Percentiles rank a stretch among this genome's conserved stretches.
Conservation (phyloP, 1,140 invertebrate genomes). For the Bombus huntii region DNA sequence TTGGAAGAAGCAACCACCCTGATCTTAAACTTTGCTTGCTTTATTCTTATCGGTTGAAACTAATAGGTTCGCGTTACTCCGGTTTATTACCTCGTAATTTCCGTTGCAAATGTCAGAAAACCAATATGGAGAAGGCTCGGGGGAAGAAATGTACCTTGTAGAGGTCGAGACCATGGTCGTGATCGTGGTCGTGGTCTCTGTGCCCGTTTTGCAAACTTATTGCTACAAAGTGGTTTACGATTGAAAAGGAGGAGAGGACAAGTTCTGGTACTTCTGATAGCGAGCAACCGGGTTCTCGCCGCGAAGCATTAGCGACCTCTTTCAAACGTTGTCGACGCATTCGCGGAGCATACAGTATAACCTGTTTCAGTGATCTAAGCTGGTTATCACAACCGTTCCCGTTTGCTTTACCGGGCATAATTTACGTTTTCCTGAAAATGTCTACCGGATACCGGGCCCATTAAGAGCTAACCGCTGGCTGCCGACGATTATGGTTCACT, state of each 20-base stretch:
- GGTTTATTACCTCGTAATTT: slow-evolving; percentile 67
- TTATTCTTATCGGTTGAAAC: slow-evolving; percentile 48
- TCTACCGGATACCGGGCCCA: slow-evolving; percentile 42
- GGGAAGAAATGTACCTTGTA: neutral
- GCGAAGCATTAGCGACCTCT: slow-evolving; percentile 30
- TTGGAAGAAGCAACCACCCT: neutral
- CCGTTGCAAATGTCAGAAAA: slow-evolving; percentile 56
- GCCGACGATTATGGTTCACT: slow-evolving; percentile 43
- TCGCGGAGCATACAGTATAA: slow-evolving; percentile 46
- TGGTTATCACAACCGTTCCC: slow-evolving; percentile 74
- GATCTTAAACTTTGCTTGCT: slow-evolving; percentile 37
- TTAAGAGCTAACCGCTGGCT: slow-evolving; percentile 54
- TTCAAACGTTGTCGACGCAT: slow-evolving; percentile 33
- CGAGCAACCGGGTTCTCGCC: slow-evolving; percentile 19
- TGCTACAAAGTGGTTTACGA: slow-evolving; percentile 63
- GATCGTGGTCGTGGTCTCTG: neutral
- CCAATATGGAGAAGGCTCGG: slow-evolving; percentile 41
- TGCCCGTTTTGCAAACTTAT: slow-evolving; percentile 52
- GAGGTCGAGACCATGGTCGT: slow-evolving; percentile 13
- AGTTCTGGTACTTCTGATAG: slow-evolving; percentile 29
- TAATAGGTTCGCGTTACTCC: slow-evolving; percentile 60
- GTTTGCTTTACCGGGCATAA: slow-evolving; percentile 67
- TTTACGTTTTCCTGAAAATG: slow-evolving; percentile 59
- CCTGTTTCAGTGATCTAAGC: slow-evolving; percentile 72
- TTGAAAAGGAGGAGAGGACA: slow-evolving; percentile 47